phyloP scores from a whole-genome alignment of 2,797 vertebrate species.

The Semotilus atromaculatus region DNA sequence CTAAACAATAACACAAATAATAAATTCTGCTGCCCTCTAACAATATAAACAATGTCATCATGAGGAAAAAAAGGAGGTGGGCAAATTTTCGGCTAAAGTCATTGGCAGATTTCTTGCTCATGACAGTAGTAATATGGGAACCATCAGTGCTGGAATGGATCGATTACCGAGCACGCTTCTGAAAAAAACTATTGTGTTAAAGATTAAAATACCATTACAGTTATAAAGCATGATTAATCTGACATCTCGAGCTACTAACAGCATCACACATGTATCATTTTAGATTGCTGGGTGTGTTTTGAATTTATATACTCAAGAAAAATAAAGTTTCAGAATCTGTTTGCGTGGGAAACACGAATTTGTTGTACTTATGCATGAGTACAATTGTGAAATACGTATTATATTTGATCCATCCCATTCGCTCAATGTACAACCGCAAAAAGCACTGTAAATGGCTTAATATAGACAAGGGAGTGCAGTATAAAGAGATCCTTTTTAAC shows the following conservation, averaged over 20 bases:
- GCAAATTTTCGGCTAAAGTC: conserved; percentile 12
- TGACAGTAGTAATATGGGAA: conserved; percentile 8
- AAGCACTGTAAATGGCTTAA: neutral
- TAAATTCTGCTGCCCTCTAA: conserved; percentile 44
- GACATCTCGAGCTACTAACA: conserved; percentile 9
- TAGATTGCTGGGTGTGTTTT: conserved; percentile 2
- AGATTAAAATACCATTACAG: conserved; percentile 31
- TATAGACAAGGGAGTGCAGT: conserved; percentile 6
- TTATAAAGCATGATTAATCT: conserved; percentile 2
- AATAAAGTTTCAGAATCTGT: neutral
- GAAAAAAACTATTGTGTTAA: neutral
- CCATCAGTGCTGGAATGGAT: neutral
- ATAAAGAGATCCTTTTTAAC: conserved; percentile 48
- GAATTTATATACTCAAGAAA: conserved; percentile 20
- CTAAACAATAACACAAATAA: conserved; percentile 56
- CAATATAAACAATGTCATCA: conserved; percentile 42
- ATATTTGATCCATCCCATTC: neutral
- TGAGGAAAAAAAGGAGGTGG: conserved; percentile 28
- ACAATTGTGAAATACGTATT: conserved; percentile 22
- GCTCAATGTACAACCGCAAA: neutral
- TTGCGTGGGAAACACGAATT: conserved; percentile 12
- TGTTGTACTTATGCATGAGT: neutral
- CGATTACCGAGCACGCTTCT: neutral
- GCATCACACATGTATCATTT: neutral
- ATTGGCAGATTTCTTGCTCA: conserved; percentile 35